Evolutionary conservation across 2,888 invertebrate species (phyloP), one percentile per base, ranked within the genome.

Genomic region (Orthosia gothica): DNA sequence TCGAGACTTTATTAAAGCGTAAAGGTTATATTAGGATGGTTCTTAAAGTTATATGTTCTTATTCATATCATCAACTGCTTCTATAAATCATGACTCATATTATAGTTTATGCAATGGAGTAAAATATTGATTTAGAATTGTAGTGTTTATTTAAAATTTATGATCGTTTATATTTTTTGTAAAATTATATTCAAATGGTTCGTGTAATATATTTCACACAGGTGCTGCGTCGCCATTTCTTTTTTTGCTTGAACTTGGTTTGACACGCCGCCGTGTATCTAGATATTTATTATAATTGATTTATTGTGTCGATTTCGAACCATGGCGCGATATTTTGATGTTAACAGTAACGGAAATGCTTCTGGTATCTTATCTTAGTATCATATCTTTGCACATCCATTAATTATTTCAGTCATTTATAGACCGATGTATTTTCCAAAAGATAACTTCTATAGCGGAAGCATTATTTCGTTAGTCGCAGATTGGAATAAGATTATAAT

Each of bases 1-100:
- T 70, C 68, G 52, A 57, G 75, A 69, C 58, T 75, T 70, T 81
- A 81, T 82, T 81, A 79, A 81, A 83, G 58, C 68, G 13, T 68
- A 59, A 75, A 71, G 70, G 67, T 70, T 82, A 78, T 66, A 26
- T 80, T 62, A 45, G 54, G 74, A 63, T 45, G 57, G 55, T 45
- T 65, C 79, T 69, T 69, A 62, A 66, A 76, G 54, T 76, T 81
- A 63, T 76, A 76, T 81, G 45, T 20, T 50, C 20, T 59, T 79
- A 80, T 79, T 78, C 57, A 63, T 79, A 78, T 26, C 16, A 54
- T 66, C 64, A 59, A 45, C n/a, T 65, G 32, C 50, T 59, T n/a
- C 15, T 12, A 61, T 32, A 71, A 59, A 50, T 72, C n/a, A 26
- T 64, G 45, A 16, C 13, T 20, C 50, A 45, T 63, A 47, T n/a